phyloP scores from a whole-genome alignment of 2,888 invertebrate genomes.

The Trisateles emortualis region DNA sequence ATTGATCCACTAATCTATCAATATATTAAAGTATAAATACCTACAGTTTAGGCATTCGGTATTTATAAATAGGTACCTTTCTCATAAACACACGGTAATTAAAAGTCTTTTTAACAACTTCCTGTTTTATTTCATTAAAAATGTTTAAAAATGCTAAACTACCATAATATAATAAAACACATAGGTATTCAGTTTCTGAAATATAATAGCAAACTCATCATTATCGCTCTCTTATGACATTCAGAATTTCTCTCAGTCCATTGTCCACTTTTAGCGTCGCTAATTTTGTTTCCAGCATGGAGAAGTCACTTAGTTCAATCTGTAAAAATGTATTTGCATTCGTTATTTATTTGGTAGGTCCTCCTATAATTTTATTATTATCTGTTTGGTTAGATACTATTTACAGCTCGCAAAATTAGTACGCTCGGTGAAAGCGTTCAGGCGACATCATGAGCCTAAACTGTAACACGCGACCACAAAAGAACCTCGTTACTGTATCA shows the following conservation, averaged over 20 bases:
- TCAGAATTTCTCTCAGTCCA: slow-evolving; percentile 81
- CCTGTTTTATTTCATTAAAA: slow-evolving; percentile 23
- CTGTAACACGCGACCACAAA: no score
- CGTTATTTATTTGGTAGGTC: background rate
- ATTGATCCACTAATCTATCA: no score
- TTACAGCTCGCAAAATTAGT: no score
- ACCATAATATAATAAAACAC: slow-evolving; percentile 29
- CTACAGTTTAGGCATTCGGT: no score
- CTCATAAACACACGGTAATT: no score
- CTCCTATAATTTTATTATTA: background rate
- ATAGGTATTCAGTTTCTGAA: slow-evolving; percentile 1
- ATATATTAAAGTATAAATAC: no score
- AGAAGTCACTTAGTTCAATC: slow-evolving; percentile 91
- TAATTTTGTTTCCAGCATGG: slow-evolving; percentile 87
- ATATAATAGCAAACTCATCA: slow-evolving; percentile 3
- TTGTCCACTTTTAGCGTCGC: slow-evolving; percentile 77
- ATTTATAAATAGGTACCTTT: no score
- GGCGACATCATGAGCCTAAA: no score
- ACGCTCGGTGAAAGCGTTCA: no score
- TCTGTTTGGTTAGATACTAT: no score
- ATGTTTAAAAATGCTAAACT: slow-evolving; percentile 23
- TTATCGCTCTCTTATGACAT: slow-evolving; percentile 77
- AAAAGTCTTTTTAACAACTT: background rate
- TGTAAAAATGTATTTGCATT: slow-evolving; percentile 64
- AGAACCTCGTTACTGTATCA: no score